Percentiles rank a stretch among this genome's conserved stretches.
phyloP scores from a whole-genome alignment of 1,140 invertebrate species.

The Lepidotrigona ventralis region DNA sequence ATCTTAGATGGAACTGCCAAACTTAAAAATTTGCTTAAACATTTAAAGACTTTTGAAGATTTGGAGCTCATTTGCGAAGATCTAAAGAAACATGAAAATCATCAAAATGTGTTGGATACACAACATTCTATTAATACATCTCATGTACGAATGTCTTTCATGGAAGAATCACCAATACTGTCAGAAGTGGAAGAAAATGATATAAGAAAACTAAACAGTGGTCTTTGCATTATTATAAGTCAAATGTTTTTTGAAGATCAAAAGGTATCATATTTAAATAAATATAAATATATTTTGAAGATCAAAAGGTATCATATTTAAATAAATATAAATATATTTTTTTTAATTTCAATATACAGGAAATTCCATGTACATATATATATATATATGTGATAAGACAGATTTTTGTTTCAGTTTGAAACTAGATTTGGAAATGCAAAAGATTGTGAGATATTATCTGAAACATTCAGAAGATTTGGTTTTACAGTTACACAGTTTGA shows the following conservation, averaged over 20 bases:
- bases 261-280: conserved; percentile 43
- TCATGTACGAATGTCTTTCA: background rate
- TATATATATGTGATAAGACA: conserved; percentile 9
- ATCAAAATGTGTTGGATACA: conserved; percentile 41
- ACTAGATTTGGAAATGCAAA: conserved; percentile 45
- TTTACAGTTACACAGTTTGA: conserved; percentile 39
- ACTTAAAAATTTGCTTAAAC: conserved; percentile 49
- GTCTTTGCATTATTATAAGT: conserved; percentile 66
- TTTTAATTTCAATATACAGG: background rate
- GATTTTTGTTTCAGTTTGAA: conserved; percentile 51
- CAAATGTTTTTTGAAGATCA: conserved; percentile 49
- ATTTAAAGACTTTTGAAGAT: conserved; percentile 50
- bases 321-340: background rate
- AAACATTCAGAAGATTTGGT: conserved; percentile 59
- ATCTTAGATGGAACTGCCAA: conserved; percentile 41
- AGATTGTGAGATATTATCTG: conserved; percentile 46
- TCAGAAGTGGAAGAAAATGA: background rate
- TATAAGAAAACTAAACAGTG: conserved; percentile 50
- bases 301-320: conserved; percentile 29
- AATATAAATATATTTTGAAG: too few species aligned
- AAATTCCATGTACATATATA: background rate
- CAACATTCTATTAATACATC: background rate
- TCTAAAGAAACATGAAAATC: conserved; percentile 26
- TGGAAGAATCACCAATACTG: background rate
- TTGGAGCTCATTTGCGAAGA: conserved; percentile 45